A percentile compares a stretch with the other conserved stretches of the same genome.
Conservation (phyloP, 2,888 invertebrate genomes). For the Ennomos erosarius region DNA sequence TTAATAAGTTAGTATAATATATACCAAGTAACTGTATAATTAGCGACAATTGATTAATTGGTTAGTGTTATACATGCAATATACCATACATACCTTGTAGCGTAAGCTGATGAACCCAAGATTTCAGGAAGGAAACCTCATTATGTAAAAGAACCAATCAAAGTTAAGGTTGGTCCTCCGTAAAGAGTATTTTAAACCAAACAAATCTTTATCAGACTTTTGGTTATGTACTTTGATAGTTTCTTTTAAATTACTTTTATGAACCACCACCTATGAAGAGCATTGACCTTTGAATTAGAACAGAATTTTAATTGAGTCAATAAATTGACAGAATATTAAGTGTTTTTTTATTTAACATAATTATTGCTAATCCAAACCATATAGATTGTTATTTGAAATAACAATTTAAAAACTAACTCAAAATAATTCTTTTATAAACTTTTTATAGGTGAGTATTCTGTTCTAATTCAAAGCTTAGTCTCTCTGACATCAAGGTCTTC, state of each 20-base stretch:
- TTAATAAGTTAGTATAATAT: too few relatives aligned
- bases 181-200: too few relatives aligned
- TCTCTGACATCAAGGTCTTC: too few relatives aligned
- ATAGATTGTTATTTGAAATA: background rate
- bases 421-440: too few relatives aligned
- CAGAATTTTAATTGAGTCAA: background rate
- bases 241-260: conserved; percentile 11
- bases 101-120: conserved; percentile 14
- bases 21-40: too few relatives aligned
- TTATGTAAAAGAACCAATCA: conserved; percentile 11
- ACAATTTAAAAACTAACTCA: too few relatives aligned
- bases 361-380: conserved; percentile 2
- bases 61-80: conserved; percentile 9
- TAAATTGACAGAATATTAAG: background rate
- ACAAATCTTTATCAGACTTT: too few relatives aligned
- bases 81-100: conserved; percentile 23
- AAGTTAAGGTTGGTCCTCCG: background rate
- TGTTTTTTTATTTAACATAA: too few relatives aligned
- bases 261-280: conserved; percentile 13
- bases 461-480: too few relatives aligned
- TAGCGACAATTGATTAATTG: too few relatives aligned
- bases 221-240: background rate
- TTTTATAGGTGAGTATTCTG: too few relatives aligned
- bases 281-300: background rate
- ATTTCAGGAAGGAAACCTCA: conserved; percentile 2